These are phyloP conservation scores for Sympetrum striolatum DNA, from an alignment of 2,888 invertebrate genomes.

Conservation along the genomic window DNA sequence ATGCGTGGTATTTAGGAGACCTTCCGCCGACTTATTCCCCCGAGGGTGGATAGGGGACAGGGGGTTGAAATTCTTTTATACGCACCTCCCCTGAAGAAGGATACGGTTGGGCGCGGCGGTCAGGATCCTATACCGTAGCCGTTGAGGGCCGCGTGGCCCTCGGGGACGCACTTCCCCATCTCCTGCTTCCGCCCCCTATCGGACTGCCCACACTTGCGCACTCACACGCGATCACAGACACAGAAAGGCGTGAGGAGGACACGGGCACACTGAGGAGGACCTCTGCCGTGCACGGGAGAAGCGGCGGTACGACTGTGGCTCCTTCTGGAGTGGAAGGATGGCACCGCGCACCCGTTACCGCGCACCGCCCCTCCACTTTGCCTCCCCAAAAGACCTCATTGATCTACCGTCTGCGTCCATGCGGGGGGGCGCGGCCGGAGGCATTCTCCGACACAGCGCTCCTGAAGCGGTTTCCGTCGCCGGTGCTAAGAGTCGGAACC, in stretches of 20 bases:
- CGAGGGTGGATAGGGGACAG: background rate
- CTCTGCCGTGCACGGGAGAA: background rate
- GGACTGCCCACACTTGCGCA: background rate
- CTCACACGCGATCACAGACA: background rate
- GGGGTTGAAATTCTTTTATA: background rate
- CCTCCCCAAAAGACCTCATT: background rate
- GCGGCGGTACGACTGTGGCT: background rate
- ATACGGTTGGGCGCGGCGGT: slow-evolving; percentile 3
- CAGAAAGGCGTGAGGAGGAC: background rate
- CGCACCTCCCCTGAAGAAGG: slow-evolving; percentile 16
- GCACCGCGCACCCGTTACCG: background rate
- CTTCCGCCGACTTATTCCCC: no score
- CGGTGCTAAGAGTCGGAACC: background rate
- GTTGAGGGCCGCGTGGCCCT: background rate
- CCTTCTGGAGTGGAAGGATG: background rate
- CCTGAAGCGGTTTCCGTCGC: background rate
- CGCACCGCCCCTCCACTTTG: background rate
- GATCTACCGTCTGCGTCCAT: slow-evolving; percentile 17
- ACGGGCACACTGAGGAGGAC: background rate
- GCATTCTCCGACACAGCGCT: background rate
- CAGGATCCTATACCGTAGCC: slow-evolving; percentile 18
- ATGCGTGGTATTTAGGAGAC: no score
- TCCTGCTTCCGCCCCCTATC: background rate
- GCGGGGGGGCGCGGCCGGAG: background rate
- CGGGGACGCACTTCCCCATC: background rate